Evolutionary conservation across 2,888 invertebrate species (phyloP).

Genomic region (Tetramorium bicarinatum): DNA sequence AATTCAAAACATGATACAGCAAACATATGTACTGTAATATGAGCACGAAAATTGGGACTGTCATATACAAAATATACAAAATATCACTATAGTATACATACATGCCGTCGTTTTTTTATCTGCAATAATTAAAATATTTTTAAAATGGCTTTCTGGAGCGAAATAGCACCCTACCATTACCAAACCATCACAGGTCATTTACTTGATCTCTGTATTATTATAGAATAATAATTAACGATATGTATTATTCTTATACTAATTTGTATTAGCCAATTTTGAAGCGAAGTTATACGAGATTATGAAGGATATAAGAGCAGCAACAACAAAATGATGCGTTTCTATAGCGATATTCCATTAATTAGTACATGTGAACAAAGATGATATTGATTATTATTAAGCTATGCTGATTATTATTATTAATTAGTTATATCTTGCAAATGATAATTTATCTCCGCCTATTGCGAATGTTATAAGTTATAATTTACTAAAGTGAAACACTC

Average conservation of each 20-base stretch:
- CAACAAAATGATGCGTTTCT: slow-evolving; percentile 70
- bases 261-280: slow-evolving; percentile 82
- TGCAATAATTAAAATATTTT: slow-evolving; percentile 10
- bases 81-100: not conserved
- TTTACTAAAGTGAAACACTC: too few species aligned
- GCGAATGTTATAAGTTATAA: slow-evolving; percentile 79
- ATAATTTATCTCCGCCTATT: slow-evolving; percentile 77
- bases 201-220: slow-evolving; percentile 85
- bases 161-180: slow-evolving; percentile 80
- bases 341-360: slow-evolving; percentile 78
- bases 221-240: slow-evolving; percentile 81
- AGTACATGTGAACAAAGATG: slow-evolving; percentile 63
- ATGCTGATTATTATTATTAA: slow-evolving; percentile 72
- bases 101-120: not conserved
- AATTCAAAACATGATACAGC: not conserved
- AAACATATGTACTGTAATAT: not conserved
- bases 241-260: slow-evolving; percentile 83
- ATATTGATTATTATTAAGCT: slow-evolving; percentile 70
- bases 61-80: not conserved
- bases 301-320: slow-evolving; percentile 56
- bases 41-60: not conserved
- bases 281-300: slow-evolving; percentile 62
- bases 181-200: slow-evolving; percentile 84
- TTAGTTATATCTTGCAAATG: slow-evolving; percentile 77
- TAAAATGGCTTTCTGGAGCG: slow-evolving; percentile 70